Evolutionary conservation across 2,113 vertebrate species (phyloP).

Genomic region (Hyaena hyaena): DNA sequence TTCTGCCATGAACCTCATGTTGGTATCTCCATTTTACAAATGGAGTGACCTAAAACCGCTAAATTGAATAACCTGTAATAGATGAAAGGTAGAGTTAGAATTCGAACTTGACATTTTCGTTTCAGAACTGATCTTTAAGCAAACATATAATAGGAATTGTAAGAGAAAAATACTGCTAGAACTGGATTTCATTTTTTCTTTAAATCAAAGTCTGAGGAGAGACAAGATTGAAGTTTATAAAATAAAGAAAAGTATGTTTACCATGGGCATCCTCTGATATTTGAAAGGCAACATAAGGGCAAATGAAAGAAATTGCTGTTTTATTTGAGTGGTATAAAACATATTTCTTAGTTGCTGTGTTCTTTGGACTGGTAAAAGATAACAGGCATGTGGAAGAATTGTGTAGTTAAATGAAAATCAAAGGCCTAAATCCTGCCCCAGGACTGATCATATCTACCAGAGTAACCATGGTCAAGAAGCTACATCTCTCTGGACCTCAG

Average conservation of each 20-base stretch:
- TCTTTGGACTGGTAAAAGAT: background rate
- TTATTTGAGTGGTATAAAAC: slow-evolving; percentile 21
- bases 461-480: background rate
- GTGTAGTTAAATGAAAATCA: slow-evolving; percentile 19
- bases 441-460: background rate
- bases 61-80: slow-evolving; percentile 30
- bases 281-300: slow-evolving; percentile 37
- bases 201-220: slow-evolving; percentile 2
- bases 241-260: slow-evolving; percentile 18
- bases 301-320: slow-evolving; percentile 47
- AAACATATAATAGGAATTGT: slow-evolving; percentile 41
- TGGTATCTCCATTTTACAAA: slow-evolving; percentile 34
- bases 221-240: slow-evolving; percentile 57
- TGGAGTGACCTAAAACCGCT: background rate
- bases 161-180: slow-evolving; percentile 51
- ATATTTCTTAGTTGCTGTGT: slow-evolving; percentile 42
- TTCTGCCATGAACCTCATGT: background rate
- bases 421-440: background rate
- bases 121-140: slow-evolving; percentile 51
- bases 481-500: slow-evolving; percentile 16
- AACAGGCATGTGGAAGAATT: background rate
- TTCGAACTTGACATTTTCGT: slow-evolving; percentile 53
- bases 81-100: slow-evolving; percentile 45
- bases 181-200: slow-evolving; percentile 16
- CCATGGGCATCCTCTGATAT: slow-evolving; percentile 1